Evolutionary conservation across 2,113 vertebrate genomes (phyloP), one percentile per base, ranked within the genome.

Genomic region (Sylvietta virens): DNA sequence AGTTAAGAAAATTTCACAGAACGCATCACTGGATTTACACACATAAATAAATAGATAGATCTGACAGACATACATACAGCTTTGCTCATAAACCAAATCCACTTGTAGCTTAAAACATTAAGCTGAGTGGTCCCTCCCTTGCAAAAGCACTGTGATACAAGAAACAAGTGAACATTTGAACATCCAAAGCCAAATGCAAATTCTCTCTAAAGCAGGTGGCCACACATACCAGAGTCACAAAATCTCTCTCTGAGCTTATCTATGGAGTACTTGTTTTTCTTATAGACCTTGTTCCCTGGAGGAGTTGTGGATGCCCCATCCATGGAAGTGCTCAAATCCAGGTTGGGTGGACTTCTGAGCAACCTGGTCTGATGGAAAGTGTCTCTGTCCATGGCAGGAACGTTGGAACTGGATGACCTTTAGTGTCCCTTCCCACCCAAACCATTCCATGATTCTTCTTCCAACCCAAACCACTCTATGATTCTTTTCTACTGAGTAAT

Each of bases 361-460:
- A 30, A 16, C 15, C 20, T 39, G 19, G 3, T 39, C 19, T n/a
- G 8, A 22, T 51, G 37, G 9, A 51, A 66, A 13, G 9, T 16
- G 7, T 15, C 33, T 44, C 33, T 19, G 3, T 33, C 6, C 33
- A 66, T 4, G 3, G 15, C 28, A 44, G 10, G 45, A 16, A 27
- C 0, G 0, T 17, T 30, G 24, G 39, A 53, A 40, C 9, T 21
- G 18, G 16, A 35, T 31, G 6, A 40, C 14, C 30, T 67, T 53
- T 26, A n/a, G 12, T 4, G 24, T 39, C 39, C 17, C 21, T 53
- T 67, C 53, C 45, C 12, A 61, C n/a, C 9, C 30, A 61, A 67
- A 21, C 27, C 27, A 19, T 39, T 60, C 27, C 13, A 5, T 44
- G 15, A 37, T 65, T 33, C 40, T 22, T 62, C 35, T n/a, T 73